Base-by-base conservation (phyloP, 2,888 invertebrate genomes). In the Tetragonula carbonaria region DNA sequence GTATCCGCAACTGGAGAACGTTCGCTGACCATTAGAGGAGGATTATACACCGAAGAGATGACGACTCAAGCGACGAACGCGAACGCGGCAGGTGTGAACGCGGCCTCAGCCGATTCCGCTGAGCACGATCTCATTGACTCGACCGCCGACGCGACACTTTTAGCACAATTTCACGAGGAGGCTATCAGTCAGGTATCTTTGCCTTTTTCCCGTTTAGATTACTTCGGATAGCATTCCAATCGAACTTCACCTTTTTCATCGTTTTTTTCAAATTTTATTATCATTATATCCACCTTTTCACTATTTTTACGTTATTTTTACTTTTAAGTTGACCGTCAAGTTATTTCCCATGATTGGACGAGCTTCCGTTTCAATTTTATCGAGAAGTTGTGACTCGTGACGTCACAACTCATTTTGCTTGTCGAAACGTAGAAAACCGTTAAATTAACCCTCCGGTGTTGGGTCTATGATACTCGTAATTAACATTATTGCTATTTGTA, bases 101-200 rank as follows among this genome's bases (percentile, higher is more conserved):
- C 92, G n/a, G 94, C 94, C 82, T 93, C 95, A 50, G 92, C 92
- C 81, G 94, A 94, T 89, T 92, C 92, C 62, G 94, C 94, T 67
- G 94, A 94, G 65, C 93, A 93, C 16, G 96, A 96, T 85, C 95
- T 96, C 67, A 95, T 96, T 66, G 96, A 96, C 93, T 96, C 95
- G 79, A 95, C 95, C 65, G 93, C 93, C 33, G 96, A 96, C 87
- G 95, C 95, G 6, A 96, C 96, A 50, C 95, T 96, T 3, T 95
- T 97, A 38, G 96, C 97, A 71, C 97, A 97, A 93, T 97, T 97
- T 93, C 97, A 97, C 91, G 97, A 97, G 88, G 97, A 97, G 91
- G 97, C 97, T 2, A 95, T 97, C 21, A 96, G 96, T 91, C 97
- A 96, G 95, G 96, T 96, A 14, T 13, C 50, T 57, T 21, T 0